Conservation (phyloP, 2,797 vertebrate species). For the Macropodus opercularis region DNA sequence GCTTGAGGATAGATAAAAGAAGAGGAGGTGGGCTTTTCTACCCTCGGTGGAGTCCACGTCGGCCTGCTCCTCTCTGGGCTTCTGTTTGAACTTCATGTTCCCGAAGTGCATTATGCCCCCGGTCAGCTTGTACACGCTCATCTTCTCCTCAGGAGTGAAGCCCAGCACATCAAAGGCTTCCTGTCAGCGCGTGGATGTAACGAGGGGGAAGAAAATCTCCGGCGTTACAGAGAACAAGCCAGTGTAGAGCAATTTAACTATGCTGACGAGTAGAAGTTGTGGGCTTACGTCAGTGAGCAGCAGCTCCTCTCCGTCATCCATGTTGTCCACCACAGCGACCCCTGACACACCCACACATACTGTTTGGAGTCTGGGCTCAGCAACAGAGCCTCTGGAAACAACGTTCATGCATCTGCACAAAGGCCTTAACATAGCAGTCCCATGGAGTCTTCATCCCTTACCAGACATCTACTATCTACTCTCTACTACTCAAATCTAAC, state of each 20-base stretch:
- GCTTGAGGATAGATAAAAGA: neutral
- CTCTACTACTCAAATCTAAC: too few relatives aligned
- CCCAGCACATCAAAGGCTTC: conserved; percentile 80
- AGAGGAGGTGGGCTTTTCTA: conserved; percentile 8
- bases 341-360: conserved; percentile 72
- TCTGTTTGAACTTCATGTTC: conserved; percentile 82
- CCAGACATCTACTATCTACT: too few relatives aligned
- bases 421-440: too few relatives aligned
- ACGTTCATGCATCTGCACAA: too few relatives aligned
- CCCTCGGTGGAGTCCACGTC: conserved; percentile 76
- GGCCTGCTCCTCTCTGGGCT: conserved; percentile 81
- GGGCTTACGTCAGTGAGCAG: conserved; percentile 69
- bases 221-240: conserved; percentile 18
- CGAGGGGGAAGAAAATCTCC: neutral
- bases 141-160: conserved; percentile 77
- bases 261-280: neutral
- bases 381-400: conserved; percentile 73
- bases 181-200: conserved; percentile 20
- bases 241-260: too few relatives aligned
- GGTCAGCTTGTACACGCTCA: conserved; percentile 71
- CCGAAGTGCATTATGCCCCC: conserved; percentile 74
- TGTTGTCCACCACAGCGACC: conserved; percentile 74
- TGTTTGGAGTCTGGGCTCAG: conserved; percentile 68
- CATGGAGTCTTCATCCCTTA: too few relatives aligned
- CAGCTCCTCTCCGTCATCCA: conserved; percentile 73